phyloP scores from a whole-genome alignment of 2,113 vertebrate genomes.

The Thunnus maccoyii region DNA sequence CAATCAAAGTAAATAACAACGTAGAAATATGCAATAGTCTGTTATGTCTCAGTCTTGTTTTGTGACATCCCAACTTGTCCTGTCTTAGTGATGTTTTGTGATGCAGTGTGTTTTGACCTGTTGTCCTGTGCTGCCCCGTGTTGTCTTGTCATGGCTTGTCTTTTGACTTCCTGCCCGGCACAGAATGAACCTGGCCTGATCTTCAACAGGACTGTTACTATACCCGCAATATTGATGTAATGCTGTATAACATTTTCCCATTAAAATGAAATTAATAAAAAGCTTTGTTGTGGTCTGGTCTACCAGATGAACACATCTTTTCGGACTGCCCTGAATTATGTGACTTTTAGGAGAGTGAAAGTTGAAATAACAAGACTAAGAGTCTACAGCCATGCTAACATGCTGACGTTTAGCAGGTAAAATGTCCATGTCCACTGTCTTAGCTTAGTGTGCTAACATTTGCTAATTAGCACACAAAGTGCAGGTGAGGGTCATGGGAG shows the following conservation, averaged over 20 bases:
- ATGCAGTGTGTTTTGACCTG: constrained; percentile 20
- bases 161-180: constrained; percentile 1
- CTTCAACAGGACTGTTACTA: background rate
- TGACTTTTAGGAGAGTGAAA: background rate
- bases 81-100: constrained; percentile 11
- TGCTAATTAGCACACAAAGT: too few species aligned
- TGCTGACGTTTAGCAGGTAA: too few species aligned
- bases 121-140: constrained; percentile 7
- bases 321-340: too few species aligned
- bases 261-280: too few species aligned
- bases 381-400: too few species aligned
- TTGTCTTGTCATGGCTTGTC: constrained; percentile 3
- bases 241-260: background rate
- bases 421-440: too few species aligned
- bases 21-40: constrained; percentile 10
- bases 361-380: background rate
- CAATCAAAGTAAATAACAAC: constrained; percentile 3
- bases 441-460: too few species aligned
- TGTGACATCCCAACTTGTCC: constrained; percentile 25
- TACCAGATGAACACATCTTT: too few species aligned
- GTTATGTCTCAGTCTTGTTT: constrained; percentile 39
- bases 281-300: too few species aligned
- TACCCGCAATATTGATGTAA: background rate
- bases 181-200: constrained; percentile 11
- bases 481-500: too few species aligned